Base-by-base conservation (phyloP, 2,888 invertebrate genomes). In the Taphrorychus bicolor region DNA sequence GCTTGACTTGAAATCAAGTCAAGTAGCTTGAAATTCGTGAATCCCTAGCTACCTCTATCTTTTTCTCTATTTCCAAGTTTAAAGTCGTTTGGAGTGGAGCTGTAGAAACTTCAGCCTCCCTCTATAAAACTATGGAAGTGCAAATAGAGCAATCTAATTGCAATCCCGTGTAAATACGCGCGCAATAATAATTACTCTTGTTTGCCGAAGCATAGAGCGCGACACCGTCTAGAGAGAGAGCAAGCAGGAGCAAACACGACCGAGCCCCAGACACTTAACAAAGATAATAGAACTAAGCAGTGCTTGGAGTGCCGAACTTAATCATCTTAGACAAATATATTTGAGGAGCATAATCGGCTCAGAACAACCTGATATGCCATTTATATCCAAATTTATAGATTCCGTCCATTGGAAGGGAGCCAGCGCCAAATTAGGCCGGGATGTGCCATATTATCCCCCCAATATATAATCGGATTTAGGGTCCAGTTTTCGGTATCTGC, bases 321-420 rank as follows among this genome's bases (percentile, higher is more conserved):
- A 65, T 59, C 65, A 65, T 59, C 53, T 65, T 65, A 65, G 49
- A 59, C 65, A 65, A 65, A 65, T 65, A 65, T 59, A 65, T 65
- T 65, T 59, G 16, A 52, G 64, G 48, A 16, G 21, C 41, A 49
- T 64, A 66, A 65, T 48, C 66, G 60, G 66, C 54, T 66, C 56
- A 60, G 48, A 52, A 65, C 59, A 59, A 59, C 53, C 59, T 40
- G 59, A 66, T 66, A 60, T 48, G 59, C 22, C 66, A 32, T 60
- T 60, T 56, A 66, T 59, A 66, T 48, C 66, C 18, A 21, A 60
- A 66, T 66, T 66, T 66, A 66, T 66, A 60, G 66, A 66, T 66
- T 53, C 14, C 21, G 22, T 24, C 17, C 52, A 11, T 48, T 53
- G 51, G 49, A 53, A 23, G 48, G 45, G 49, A 42, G 24, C 53